Evolutionary conservation across 2,888 invertebrate genomes (phyloP).

Genomic region (Emmelina monodactyla): DNA sequence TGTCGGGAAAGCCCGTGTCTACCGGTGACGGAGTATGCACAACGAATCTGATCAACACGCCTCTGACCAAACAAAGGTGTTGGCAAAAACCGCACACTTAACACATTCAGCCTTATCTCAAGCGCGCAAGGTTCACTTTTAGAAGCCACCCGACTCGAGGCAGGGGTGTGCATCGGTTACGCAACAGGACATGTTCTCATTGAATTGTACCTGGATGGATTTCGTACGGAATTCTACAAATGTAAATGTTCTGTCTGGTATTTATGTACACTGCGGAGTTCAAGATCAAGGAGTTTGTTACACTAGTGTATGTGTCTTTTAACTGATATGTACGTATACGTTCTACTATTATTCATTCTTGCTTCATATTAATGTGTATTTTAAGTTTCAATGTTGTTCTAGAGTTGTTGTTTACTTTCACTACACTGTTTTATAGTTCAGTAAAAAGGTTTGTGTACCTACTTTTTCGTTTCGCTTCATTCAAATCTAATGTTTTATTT

Average conservation of each 20-base stretch:
- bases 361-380: no score
- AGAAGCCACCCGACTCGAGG: neutral
- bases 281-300: no score
- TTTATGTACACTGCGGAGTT: neutral
- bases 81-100: constrained; percentile 26
- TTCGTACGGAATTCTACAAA: constrained; percentile 1
- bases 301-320: no score
- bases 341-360: no score
- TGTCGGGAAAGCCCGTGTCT: constrained; percentile 68
- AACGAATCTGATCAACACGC: constrained; percentile 65
- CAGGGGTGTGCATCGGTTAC: constrained; percentile 12
- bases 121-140: constrained; percentile 31
- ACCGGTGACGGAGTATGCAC: constrained; percentile 66
- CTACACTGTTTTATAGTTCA: no score
- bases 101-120: constrained; percentile 26
- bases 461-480: no score
- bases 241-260: neutral
- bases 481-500: no score
- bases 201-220: constrained; percentile 8
- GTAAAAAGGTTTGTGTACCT: no score
- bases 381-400: no score
- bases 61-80: constrained; percentile 53
- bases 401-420: no score
- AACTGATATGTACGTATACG: no score
- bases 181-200: constrained; percentile 15